A percentile compares a stretch with the other conserved stretches of the same genome.
Conservation (phyloP, 2,113 vertebrate species). For the Panurus biarmicus region DNA sequence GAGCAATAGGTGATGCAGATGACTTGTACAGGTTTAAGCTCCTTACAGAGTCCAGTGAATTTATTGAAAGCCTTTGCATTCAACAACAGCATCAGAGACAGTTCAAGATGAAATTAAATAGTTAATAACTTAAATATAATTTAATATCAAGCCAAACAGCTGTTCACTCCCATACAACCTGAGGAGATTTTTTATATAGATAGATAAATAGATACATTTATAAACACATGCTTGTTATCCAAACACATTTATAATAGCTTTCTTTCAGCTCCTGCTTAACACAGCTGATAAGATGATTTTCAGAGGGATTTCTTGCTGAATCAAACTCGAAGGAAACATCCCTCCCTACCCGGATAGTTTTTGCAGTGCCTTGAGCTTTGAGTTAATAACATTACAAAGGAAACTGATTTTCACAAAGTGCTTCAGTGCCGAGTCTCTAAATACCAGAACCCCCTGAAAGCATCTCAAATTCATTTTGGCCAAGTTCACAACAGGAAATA, state of each 20-base stretch:
- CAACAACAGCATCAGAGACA: background rate
- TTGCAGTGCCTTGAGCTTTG: background rate
- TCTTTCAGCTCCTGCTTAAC: background rate
- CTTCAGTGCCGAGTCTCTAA: background rate
- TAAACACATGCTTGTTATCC: background rate
- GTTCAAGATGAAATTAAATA: background rate
- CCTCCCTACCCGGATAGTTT: background rate
- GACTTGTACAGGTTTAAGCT: background rate
- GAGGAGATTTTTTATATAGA: background rate
- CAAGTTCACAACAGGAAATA: background rate
- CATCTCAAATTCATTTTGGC: background rate
- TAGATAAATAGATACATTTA: background rate
- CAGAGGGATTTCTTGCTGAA: background rate
- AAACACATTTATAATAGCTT: background rate
- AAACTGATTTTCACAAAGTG: background rate
- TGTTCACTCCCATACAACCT: background rate
- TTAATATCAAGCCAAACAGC: background rate
- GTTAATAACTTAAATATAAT: background rate
- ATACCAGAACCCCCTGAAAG: background rate
- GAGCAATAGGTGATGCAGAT: background rate
- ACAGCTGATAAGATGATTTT: background rate
- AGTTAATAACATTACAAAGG: background rate
- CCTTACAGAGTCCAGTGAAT: background rate
- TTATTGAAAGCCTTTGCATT: background rate
- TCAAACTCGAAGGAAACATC: background rate